phyloP scores from a whole-genome alignment of 2,797 vertebrate species.

The Microctenopoma stevenorrisi region DNA sequence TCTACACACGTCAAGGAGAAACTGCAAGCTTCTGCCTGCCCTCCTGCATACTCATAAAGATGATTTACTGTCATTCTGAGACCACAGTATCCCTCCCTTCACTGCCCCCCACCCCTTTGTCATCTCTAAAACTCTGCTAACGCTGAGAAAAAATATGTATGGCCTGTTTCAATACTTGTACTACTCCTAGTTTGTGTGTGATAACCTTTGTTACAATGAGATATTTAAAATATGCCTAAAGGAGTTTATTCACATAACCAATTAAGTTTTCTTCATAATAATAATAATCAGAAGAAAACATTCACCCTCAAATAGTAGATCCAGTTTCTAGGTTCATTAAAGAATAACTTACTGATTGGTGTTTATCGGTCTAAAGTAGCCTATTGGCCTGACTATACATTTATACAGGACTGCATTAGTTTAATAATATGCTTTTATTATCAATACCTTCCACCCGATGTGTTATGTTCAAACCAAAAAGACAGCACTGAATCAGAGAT shows the following conservation, averaged over 20 bases:
- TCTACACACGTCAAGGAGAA: conserved; percentile 39
- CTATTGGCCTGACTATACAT: background rate
- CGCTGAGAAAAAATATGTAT: conserved; percentile 48
- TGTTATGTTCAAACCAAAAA: conserved; percentile 21
- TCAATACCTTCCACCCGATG: conserved; percentile 24
- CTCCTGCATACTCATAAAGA: conserved; percentile 68
- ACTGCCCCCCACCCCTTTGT: conserved; percentile 65
- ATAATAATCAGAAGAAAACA: background rate
- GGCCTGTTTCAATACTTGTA: no score
- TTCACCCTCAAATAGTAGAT: conserved; percentile 23
- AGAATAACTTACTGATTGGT: no score
- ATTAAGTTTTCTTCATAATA: conserved; percentile 25
- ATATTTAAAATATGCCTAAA: no score
- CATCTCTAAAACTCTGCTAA: conserved; percentile 62
- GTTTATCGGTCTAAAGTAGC: background rate
- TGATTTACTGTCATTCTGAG: conserved; percentile 77
- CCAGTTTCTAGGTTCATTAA: conserved; percentile 17
- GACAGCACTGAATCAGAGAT: background rate
- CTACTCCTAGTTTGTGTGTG: no score
- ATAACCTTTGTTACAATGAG: no score
- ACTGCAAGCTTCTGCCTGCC: conserved; percentile 42
- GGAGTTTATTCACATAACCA: conserved; percentile 6
- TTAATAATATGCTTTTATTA: background rate
- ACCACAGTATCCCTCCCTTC: conserved; percentile 68
- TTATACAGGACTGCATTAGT: conserved; percentile 22